A percentile compares a stretch with the other conserved stretches of the same genome.
These are phyloP conservation scores for Loxodonta africana DNA, from an alignment of 2,113 vertebrate genomes.

Conservation along the genomic window DNA sequence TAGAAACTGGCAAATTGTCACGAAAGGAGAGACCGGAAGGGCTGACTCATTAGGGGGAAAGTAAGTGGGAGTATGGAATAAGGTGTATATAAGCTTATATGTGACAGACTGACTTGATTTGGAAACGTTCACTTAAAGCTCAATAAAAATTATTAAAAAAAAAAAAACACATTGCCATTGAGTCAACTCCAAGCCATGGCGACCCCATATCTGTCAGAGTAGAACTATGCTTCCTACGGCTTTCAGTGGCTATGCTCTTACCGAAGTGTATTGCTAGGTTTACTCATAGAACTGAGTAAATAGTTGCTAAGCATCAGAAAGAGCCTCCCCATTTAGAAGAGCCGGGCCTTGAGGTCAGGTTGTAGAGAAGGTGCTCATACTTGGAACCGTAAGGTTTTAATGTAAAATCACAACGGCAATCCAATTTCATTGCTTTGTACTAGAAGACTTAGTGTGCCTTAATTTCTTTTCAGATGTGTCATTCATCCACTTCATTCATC, in stretches of 20 bases:
- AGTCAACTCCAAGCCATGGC: not conserved
- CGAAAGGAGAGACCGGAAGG: too few species aligned
- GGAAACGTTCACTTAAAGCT: too few species aligned
- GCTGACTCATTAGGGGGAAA: too few species aligned
- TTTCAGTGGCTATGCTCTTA: not conserved
- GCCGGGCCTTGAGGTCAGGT: not conserved
- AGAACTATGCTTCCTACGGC: not conserved
- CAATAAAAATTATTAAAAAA: too few species aligned
- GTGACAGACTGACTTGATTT: too few species aligned
- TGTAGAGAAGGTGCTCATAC: not conserved
- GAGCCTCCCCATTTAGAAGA: not conserved
- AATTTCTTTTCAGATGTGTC: constrained; percentile 90
- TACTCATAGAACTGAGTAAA: not conserved
- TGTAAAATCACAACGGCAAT: not conserved
- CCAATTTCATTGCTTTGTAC: not conserved
- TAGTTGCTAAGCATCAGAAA: not conserved
- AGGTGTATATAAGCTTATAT: too few species aligned
- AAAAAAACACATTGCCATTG: not conserved
- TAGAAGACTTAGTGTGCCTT: constrained; percentile 18
- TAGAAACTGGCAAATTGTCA: too few species aligned
- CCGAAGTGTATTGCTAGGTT: not conserved
- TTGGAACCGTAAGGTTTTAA: not conserved
- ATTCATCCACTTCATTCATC: constrained; percentile 98
- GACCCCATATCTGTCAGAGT: not conserved
- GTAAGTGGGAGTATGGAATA: too few species aligned